Percentiles rank a stretch among this genome's conserved stretches.
Evolutionary conservation across 2,888 invertebrate genomes (phyloP).

Genomic region (Pachliopta kotzebuea): DNA sequence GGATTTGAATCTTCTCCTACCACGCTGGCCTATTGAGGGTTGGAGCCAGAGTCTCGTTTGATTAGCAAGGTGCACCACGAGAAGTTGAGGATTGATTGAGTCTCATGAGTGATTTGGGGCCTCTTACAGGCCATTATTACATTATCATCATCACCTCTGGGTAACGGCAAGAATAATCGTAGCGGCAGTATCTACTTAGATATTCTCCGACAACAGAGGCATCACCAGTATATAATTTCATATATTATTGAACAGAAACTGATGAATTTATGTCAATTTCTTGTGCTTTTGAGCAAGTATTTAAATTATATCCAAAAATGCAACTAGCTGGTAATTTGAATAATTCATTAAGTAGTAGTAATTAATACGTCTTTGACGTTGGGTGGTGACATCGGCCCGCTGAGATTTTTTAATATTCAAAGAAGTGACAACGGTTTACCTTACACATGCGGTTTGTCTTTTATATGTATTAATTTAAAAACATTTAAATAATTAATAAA

Average conservation of each 20-base stretch:
- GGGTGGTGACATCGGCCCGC: constrained; percentile 4
- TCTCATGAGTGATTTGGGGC: too few relatives aligned
- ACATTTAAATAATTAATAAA: background rate
- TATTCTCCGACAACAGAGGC: too few relatives aligned
- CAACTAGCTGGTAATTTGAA: constrained; percentile 25
- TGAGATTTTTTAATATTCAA: constrained; percentile 20
- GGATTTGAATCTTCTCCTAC: too few relatives aligned
- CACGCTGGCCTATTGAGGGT: too few relatives aligned
- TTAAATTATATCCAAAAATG: constrained; percentile 32
- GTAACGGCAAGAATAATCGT: too few relatives aligned
- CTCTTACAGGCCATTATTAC: too few relatives aligned
- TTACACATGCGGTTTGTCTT: constrained; percentile 3
- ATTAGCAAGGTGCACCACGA: too few relatives aligned
- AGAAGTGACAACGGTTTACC: constrained; percentile 4
- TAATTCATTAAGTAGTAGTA: constrained; percentile 31
- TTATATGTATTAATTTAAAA: background rate
- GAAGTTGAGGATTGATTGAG: too few relatives aligned
- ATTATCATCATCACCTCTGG: too few relatives aligned
- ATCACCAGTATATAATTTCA: too few relatives aligned
- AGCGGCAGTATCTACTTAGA: too few relatives aligned
- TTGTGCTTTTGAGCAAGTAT: constrained; percentile 20
- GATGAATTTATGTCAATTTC: constrained; percentile 8
- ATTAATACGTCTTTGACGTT: constrained; percentile 13
- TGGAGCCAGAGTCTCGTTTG: too few relatives aligned
- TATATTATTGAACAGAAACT: background rate